A percentile compares a stretch with the other conserved stretches of the same genome.
These are phyloP conservation scores for Tonatia bakeri DNA, from an alignment of 2,113 vertebrate genomes.

Conservation along the genomic window DNA sequence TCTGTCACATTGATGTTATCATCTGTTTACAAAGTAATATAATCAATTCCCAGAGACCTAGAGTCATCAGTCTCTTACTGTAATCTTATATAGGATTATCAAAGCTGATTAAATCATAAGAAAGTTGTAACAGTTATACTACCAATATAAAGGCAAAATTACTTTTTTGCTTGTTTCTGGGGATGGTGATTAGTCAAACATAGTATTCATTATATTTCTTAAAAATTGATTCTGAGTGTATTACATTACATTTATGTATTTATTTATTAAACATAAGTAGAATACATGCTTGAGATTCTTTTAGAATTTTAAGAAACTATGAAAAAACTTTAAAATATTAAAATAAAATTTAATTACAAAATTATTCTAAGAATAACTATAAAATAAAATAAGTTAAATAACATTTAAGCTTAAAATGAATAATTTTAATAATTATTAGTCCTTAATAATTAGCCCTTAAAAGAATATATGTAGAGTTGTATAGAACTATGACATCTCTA, in stretches of 20 bases:
- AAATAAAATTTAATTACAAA: neutral
- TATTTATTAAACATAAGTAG: neutral
- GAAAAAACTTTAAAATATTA: neutral
- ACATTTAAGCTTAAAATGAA: neutral
- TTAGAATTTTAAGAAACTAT: neutral
- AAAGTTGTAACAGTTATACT: neutral
- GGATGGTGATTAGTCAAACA: neutral
- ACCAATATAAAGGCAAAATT: neutral
- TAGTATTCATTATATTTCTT: neutral
- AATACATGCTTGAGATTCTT: neutral
- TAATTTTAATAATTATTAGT: neutral
- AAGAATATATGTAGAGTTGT: neutral
- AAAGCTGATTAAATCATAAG: neutral
- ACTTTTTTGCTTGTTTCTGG: neutral
- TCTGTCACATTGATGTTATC: neutral
- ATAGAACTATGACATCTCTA: conserved; percentile 54
- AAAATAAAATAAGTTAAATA: conserved; percentile 64
- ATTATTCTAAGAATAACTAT: conserved; percentile 51
- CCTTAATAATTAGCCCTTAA: neutral
- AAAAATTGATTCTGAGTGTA: neutral
- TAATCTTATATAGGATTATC: neutral
- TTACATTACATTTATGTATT: neutral
- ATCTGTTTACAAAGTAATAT: conserved; percentile 17
- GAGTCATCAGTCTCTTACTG: neutral
- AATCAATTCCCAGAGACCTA: neutral